phyloP scores from a whole-genome alignment of 1,140 invertebrate species.

The Asbolus verrucosus region DNA sequence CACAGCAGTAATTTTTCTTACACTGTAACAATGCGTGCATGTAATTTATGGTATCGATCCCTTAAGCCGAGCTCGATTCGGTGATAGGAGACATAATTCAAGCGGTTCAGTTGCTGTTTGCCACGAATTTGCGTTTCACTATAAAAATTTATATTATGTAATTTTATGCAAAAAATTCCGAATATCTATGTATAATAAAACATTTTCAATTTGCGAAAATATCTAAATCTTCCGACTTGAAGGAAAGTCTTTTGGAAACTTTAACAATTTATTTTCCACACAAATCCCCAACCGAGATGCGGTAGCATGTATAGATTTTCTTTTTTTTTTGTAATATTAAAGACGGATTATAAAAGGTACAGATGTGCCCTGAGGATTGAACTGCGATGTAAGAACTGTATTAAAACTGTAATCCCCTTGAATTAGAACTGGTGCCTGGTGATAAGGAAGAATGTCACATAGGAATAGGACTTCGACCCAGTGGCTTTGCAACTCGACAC shows the following conservation, averaged over 20 bases:
- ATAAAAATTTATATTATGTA: conserved; percentile 10
- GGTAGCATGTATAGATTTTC: conserved; percentile 36
- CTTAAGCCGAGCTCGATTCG: background rate
- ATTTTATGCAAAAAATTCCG: conserved; percentile 25
- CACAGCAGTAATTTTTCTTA: background rate
- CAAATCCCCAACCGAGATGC: conserved; percentile 40
- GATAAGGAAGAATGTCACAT: conserved; percentile 21
- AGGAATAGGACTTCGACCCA: no score
- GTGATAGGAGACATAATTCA: background rate
- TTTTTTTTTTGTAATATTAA: conserved; percentile 45
- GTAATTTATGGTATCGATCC: conserved; percentile 11
- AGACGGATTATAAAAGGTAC: conserved; percentile 45
- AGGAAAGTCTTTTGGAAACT: conserved; percentile 39
- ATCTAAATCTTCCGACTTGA: conserved; percentile 28
- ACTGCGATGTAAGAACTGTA: conserved; percentile 37
- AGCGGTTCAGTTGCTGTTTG: background rate
- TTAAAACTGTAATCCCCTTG: conserved; percentile 39
- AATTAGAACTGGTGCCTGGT: conserved; percentile 43
- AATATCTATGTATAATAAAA: conserved; percentile 18
- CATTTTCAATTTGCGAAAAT: conserved; percentile 43
- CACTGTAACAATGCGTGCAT: background rate
- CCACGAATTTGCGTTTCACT: background rate
- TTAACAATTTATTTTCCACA: conserved; percentile 47
- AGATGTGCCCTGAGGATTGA: conserved; percentile 40
- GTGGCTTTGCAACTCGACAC: no score